phyloP scores from a whole-genome alignment of 1,140 invertebrate species.

The Lucilia cuprina region DNA sequence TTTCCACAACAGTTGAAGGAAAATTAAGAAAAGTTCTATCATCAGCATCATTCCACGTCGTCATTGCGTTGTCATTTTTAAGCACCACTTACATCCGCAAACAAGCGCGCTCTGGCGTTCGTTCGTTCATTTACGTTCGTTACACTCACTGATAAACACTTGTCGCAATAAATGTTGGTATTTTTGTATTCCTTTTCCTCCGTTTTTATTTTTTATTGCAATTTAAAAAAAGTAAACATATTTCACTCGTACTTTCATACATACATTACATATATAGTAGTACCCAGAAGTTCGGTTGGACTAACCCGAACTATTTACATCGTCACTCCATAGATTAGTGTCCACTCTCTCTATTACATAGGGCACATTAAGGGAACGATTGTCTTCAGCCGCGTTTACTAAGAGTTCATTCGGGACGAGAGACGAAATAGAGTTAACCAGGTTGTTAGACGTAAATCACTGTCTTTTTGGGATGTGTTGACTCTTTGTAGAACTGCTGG shows the following conservation, averaged over 20 bases:
- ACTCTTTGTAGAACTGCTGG: too few species aligned
- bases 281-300: too few species aligned
- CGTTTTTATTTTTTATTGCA: neutral
- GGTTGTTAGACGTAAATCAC: too few species aligned
- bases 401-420: too few species aligned
- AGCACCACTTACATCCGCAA: slow-evolving; percentile 9
- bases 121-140: neutral
- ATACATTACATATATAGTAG: neutral
- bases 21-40: neutral
- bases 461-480: too few species aligned
- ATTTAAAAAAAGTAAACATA: neutral
- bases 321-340: too few species aligned
- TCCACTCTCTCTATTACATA: too few species aligned
- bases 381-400: too few species aligned
- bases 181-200: neutral
- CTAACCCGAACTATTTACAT: too few species aligned
- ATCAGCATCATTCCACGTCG: neutral
- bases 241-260: neutral
- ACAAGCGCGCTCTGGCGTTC: neutral
- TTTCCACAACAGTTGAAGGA: neutral
- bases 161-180: neutral
- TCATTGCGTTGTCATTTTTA: neutral
- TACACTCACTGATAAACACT: slow-evolving; percentile 13
- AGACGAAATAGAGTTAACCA: too few species aligned
- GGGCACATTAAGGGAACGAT: too few species aligned